Evolutionary conservation across 2,113 vertebrate genomes (phyloP).

Genomic region (Nyctibius bracteatus): DNA sequence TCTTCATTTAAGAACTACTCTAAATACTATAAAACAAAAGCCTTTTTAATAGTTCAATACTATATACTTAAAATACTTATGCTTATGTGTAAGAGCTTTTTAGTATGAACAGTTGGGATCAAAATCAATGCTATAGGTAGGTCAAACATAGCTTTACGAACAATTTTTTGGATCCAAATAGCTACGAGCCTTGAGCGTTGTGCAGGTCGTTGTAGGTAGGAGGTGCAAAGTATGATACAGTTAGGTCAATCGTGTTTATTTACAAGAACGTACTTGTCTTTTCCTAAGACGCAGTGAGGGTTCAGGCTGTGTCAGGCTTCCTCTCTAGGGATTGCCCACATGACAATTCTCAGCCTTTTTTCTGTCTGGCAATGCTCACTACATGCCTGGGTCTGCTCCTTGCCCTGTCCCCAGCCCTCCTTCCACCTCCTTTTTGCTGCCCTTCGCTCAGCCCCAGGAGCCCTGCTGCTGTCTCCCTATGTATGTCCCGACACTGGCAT

Average conservation of each 20-base stretch:
- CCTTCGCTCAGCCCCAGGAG: not conserved
- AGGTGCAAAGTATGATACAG: not conserved
- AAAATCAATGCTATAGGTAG: not conserved
- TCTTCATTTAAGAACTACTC: slow-evolving; percentile 21
- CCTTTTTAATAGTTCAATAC: not conserved
- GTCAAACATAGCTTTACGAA: not conserved
- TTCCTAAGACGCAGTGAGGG: not conserved
- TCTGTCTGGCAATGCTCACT: not conserved
- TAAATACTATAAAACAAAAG: not conserved
- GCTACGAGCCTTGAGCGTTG: not conserved
- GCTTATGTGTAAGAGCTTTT: not conserved
- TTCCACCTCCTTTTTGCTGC: not conserved
- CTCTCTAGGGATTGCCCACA: not conserved
- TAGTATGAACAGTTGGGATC: not conserved
- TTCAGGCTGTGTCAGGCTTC: not conserved
- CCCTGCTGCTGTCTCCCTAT: not conserved
- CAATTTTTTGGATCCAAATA: not conserved
- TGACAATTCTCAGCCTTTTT: not conserved
- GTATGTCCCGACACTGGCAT: not conserved
- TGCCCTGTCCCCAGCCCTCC: not conserved
- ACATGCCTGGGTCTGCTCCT: not conserved
- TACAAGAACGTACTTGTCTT: not conserved
- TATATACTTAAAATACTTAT: not conserved
- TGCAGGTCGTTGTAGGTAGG: not conserved
- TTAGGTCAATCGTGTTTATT: not conserved